These are phyloP conservation scores for Mesochorus sp. DNA, from an alignment of 2,888 invertebrate genomes.

Conservation along the genomic window DNA sequence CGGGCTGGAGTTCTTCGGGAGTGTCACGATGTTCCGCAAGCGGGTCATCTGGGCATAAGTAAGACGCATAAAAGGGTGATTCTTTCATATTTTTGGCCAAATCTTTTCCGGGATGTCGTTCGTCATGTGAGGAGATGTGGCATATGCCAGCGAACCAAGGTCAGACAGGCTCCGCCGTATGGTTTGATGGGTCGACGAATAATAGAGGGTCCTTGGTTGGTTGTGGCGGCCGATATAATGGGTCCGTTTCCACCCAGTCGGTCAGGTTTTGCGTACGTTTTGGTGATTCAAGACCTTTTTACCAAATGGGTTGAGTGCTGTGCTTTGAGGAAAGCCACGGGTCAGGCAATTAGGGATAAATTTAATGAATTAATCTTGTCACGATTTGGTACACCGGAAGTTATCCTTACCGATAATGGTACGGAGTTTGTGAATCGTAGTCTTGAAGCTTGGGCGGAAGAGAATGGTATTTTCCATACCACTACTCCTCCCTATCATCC, in stretches of 20 bases:
- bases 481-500: too few species aligned
- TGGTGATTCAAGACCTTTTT: too few species aligned
- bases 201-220: conserved; percentile 47
- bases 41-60: conserved; percentile 63
- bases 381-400: too few species aligned
- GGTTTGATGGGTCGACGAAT: conserved; percentile 57
- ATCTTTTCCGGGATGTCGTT: conserved; percentile 51
- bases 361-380: too few species aligned
- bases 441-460: neutral
- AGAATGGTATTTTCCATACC: neutral
- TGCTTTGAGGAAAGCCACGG: too few species aligned
- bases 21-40: conserved; percentile 43
- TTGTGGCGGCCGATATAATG: conserved; percentile 62
- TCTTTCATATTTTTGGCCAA: conserved; percentile 63
- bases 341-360: too few species aligned
- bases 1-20: conserved; percentile 13
- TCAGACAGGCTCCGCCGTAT: conserved; percentile 26
- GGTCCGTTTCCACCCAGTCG: conserved; percentile 63
- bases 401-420: conserved; percentile 62
- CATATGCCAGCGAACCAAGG: conserved; percentile 60
- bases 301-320: too few species aligned
- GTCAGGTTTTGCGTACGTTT: too few species aligned
- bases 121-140: conserved; percentile 63
- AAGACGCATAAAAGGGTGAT: conserved; percentile 44
- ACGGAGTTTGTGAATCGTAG: conserved; percentile 57